Conservation (phyloP, 2,113 vertebrate species). For the Epinephelus moara region DNA sequence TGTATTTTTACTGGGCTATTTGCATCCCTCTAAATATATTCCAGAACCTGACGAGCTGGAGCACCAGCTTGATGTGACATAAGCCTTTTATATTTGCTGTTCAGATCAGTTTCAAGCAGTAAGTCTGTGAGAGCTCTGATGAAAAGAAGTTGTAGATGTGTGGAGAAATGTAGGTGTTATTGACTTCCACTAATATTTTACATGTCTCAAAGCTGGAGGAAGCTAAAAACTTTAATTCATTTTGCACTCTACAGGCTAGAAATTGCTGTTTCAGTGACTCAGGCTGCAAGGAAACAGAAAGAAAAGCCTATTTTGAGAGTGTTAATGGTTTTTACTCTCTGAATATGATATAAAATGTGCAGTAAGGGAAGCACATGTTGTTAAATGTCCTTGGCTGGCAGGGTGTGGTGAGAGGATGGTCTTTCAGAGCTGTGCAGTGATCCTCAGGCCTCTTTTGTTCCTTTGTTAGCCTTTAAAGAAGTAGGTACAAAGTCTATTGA, state of each 20-base stretch:
- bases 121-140: background rate
- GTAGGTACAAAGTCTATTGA: constrained; percentile 35
- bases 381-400: constrained; percentile 55
- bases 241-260: background rate
- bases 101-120: constrained; percentile 39
- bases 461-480: constrained; percentile 66
- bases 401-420: constrained; percentile 75
- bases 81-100: constrained; percentile 47
- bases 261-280: background rate
- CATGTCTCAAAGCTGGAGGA: background rate
- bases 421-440: constrained; percentile 48
- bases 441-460: constrained; percentile 58
- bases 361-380: constrained; percentile 28
- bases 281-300: background rate
- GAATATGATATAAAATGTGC: background rate
- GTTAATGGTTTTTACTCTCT: background rate
- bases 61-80: constrained; percentile 33
- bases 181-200: background rate
- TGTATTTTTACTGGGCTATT: constrained; percentile 71
- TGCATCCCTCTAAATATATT: constrained; percentile 80
- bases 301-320: background rate
- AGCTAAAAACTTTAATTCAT: background rate
- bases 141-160: constrained; percentile 8
- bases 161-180: background rate
- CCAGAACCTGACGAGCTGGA: constrained; percentile 19